A percentile compares a stretch with the other conserved stretches of the same genome.
These are phyloP conservation scores for Galerucella nymphaeae DNA, from an alignment of 2,888 invertebrate species.

Conservation along the genomic window DNA sequence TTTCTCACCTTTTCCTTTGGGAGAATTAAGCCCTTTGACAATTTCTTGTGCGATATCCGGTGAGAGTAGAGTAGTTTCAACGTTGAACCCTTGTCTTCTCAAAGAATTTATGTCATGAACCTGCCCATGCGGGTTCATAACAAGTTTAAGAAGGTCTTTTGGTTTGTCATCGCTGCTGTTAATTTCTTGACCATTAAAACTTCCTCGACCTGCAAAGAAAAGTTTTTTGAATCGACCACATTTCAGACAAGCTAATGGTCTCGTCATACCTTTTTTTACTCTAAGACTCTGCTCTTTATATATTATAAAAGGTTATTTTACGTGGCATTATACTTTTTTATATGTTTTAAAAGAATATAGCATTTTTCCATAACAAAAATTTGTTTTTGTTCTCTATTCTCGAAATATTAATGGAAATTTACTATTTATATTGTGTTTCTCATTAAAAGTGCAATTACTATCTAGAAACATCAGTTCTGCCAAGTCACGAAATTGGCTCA, in stretches of 20 bases:
- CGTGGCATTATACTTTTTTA: too few species aligned
- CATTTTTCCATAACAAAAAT: too few species aligned
- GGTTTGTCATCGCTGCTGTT: constrained; percentile 49
- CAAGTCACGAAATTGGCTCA: constrained; percentile 4
- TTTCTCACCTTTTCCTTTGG: constrained; percentile 79
- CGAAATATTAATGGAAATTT: too few species aligned
- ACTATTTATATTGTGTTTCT: background rate
- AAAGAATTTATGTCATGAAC: constrained; percentile 76
- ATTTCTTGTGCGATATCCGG: constrained; percentile 82
- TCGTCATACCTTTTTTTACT: too few species aligned
- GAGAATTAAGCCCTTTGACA: constrained; percentile 81
- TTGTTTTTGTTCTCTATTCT: too few species aligned
- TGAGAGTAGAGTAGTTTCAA: constrained; percentile 72
- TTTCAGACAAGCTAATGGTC: background rate
- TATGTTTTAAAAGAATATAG: too few species aligned
- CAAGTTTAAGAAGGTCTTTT: constrained; percentile 73
- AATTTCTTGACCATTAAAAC: constrained; percentile 46
- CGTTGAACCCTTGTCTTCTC: constrained; percentile 73
- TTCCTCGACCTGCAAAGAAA: constrained; percentile 44
- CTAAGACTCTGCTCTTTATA: too few species aligned
- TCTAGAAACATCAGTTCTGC: background rate
- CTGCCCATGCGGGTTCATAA: constrained; percentile 82
- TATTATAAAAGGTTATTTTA: too few species aligned
- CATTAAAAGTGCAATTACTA: background rate
- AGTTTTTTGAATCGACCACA: background rate